Conservation (phyloP, 2,888 invertebrate species). For the Eurois occulta region DNA sequence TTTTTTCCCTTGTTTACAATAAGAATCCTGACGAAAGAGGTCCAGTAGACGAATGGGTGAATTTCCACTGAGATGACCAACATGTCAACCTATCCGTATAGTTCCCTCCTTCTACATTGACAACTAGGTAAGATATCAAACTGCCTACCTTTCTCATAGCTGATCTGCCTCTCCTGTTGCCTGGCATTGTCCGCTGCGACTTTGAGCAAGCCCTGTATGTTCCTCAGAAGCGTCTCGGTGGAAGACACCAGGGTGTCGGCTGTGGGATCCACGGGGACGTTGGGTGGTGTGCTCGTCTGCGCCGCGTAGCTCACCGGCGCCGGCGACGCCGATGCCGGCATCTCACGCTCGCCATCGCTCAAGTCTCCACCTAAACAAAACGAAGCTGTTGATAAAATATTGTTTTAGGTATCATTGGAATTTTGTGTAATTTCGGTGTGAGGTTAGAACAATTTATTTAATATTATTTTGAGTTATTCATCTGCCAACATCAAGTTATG, state of each 20-base stretch:
- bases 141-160: constrained; percentile 98
- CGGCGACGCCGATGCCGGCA: constrained; percentile 91
- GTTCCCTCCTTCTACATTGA: background rate
- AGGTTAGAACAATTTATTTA: background rate
- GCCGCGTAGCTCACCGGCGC: constrained; percentile 95
- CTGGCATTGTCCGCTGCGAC: constrained; percentile 99
- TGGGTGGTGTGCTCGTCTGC: constrained; percentile 90
- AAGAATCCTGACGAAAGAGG: background rate
- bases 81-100: background rate
- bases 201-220: constrained; percentile 98
- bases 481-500: background rate
- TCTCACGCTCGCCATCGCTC: constrained; percentile 94
- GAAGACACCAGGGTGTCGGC: constrained; percentile 93
- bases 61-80: background rate
- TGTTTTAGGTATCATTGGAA: constrained; percentile 45
- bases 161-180: constrained; percentile 98
- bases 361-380: constrained; percentile 91
- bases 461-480: background rate
- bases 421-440: background rate
- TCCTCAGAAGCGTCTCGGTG: constrained; percentile 97
- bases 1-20: background rate
- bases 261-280: constrained; percentile 86
- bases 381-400: constrained; percentile 60
- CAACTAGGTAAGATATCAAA: background rate
- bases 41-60: background rate